Percentiles rank a stretch among this genome's conserved stretches.
phyloP scores from a whole-genome alignment of 2,113 vertebrate genomes.

The Ammodytes marinus region DNA sequence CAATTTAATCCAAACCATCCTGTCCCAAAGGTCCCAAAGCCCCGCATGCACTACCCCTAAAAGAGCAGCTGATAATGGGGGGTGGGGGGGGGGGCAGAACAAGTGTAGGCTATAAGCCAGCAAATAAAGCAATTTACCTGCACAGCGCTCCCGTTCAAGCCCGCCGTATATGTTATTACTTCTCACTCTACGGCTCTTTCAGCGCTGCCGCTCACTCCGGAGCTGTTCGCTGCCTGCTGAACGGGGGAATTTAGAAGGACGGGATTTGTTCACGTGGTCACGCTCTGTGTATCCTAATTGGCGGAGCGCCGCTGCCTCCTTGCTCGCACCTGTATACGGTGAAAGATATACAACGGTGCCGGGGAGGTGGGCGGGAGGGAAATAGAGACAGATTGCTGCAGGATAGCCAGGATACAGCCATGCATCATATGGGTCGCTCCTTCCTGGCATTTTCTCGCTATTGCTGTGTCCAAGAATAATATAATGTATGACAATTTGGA shows the following conservation, averaged over 20 bases:
- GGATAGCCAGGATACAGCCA: neutral
- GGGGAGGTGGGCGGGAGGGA: neutral
- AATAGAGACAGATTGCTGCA: conserved; percentile 11
- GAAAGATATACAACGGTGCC: conserved; percentile 9
- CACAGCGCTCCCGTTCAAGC: conserved; percentile 51
- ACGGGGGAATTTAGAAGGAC: conserved; percentile 77
- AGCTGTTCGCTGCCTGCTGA: conserved; percentile 60
- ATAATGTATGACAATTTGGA: neutral
- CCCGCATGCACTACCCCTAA: neutral
- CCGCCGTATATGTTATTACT: conserved; percentile 54
- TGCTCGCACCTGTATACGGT: conserved; percentile 73
- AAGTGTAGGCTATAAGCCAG: conserved; percentile 11
- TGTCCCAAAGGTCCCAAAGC: conserved; percentile 41
- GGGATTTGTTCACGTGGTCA: conserved; percentile 83
- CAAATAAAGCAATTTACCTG: conserved; percentile 72
- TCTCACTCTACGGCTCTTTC: conserved; percentile 62
- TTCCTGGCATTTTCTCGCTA: neutral
- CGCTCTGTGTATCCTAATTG: conserved; percentile 76
- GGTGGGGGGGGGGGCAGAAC: neutral
- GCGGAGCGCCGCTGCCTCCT: conserved; percentile 57
- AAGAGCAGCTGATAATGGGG: neutral
- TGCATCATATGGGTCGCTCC: neutral
- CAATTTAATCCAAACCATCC: conserved; percentile 26
- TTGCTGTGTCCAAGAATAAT: neutral
- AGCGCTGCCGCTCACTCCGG: conserved; percentile 62